Percentiles rank a stretch among this genome's conserved stretches.
Evolutionary conservation across 2,888 invertebrate genomes (phyloP).

Genomic region (Meganola albula): DNA sequence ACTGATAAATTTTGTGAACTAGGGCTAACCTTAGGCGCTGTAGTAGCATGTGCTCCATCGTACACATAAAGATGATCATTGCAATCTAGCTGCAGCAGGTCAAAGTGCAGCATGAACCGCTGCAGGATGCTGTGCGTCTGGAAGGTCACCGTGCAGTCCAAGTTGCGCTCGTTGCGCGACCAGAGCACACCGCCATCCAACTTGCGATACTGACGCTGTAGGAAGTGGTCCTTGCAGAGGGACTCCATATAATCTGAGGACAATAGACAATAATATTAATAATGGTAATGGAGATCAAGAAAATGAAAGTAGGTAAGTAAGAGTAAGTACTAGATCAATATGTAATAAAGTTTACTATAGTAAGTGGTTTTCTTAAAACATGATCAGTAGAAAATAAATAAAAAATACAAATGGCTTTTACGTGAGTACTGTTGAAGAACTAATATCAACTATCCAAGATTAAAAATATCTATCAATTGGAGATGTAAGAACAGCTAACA

Average conservation of each 20-base stretch:
- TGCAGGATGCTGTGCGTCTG: conserved; percentile 96
- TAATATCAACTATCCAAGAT: too few species aligned
- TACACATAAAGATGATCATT: conserved; percentile 95
- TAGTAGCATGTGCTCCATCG: conserved; percentile 94
- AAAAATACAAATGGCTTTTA: too few species aligned
- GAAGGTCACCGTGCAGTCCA: conserved; percentile 95
- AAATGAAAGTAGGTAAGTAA: too few species aligned
- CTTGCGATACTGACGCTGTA: conserved; percentile 92
- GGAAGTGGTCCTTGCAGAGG: conserved; percentile 92
- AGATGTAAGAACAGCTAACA: too few species aligned
- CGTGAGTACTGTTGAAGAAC: too few species aligned
- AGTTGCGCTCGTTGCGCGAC: conserved; percentile 93
- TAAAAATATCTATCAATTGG: too few species aligned
- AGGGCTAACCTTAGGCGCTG: conserved; percentile 86
- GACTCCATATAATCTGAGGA: conserved; percentile 92
- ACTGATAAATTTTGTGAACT: too few species aligned
- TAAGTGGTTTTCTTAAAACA: too few species aligned
- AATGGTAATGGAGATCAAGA: too few species aligned
- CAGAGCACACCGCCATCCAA: conserved; percentile 93
- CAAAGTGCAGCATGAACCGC: conserved; percentile 95
- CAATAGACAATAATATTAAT: conserved; percentile 29
- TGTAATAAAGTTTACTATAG: too few species aligned
- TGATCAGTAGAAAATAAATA: too few species aligned
- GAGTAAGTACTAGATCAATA: too few species aligned
- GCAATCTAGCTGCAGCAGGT: conserved; percentile 93